Base-by-base conservation (phyloP, 2,113 vertebrate species). In the Apus apus region DNA sequence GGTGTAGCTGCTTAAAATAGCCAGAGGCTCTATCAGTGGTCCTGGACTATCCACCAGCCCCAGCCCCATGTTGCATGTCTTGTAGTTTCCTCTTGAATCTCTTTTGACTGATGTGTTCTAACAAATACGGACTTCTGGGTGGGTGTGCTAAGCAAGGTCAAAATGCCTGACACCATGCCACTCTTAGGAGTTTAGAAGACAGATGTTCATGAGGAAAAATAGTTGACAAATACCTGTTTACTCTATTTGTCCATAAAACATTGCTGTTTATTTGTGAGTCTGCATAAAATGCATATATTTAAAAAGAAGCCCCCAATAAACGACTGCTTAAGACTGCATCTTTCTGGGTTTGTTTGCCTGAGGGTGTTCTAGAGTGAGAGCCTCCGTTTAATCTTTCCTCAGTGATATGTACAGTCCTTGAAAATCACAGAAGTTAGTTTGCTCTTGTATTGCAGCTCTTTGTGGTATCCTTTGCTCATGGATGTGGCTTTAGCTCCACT, bases 41-140 rank as follows among this genome's bases (percentile, higher is more conserved):
- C 60, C 20, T 53, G 57, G 27, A 8, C 79, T 71, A 3, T 40
- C 43, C 50, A 23, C 46, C 1, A 9, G 14, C 48, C 53, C 25
- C 18, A 21, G 40, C 40, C 27, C 53, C 3, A 0, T 36, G 25
- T 9, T 11, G 10, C 2, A 0, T 53, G 38, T 51, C 45, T 61
- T 81, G 20, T 34, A 43, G 17, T 58, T 74, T 93, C 16, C 48
- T 11, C 14, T 46, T 83, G 45, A 29, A 21, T 64, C 5, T 56
- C 9, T n/a, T 89, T 84, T 80, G 30, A 34, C 10, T 70, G 26
- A 46, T 8, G 4, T 16, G 6, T 29, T 66, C 82, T 74, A 32
- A 77, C 13, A 66, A 43, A 53, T 53, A 29, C 15, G 38, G 46
- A 19, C 23, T 85, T 85, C 77, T 71, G 61, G 25, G 18, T 74